Evolutionary conservation across 2,113 vertebrate species (phyloP), one percentile per base, ranked within the genome.

Genomic region (Bostrychus sinensis): DNA sequence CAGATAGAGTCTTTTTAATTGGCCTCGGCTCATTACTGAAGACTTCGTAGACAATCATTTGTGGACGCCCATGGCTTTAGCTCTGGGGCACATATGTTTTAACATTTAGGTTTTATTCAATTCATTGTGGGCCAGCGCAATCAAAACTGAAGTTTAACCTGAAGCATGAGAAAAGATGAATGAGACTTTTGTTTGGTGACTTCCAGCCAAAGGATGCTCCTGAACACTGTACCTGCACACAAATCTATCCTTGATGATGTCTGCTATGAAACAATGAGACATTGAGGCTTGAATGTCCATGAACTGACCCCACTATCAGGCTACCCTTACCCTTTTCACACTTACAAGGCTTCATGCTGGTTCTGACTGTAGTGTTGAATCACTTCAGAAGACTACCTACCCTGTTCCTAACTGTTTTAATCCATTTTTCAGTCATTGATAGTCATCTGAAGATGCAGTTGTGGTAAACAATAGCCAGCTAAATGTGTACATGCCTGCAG

Each of bases 1-100:
- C 54, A 77, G 78, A 75, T 56, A 69, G 65, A 68, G 70, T 91
- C 89, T 91, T 91, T 93, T 93, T 93, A 93, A 94, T 94, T 93
- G 93, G 92, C 90, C 91, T 92, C 70, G 75, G 77, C 87, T 91
- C 85, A 88, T 92, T 92, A 91, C 86, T 81, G 59, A 61, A 65
- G 71, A 90, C 88, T 92, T 91, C 86, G 85, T 79, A 73, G 87
- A 83, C 81, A 72, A 82, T 81, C 70, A 81, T 89, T 86, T 83
- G 75, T 86, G 59, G 56, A 34, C 39, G 38, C 30, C 67, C 48
- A n/a, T 16, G 75, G 80, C 46, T 62, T 62, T 32, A 54, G 77
- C 73, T 73, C 36, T 34, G 3, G 55, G 58, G 71, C 66, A 76
- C 74, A 66, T 66, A 46, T 62, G 66, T 78, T 64, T 70, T 56